Conservation (phyloP, 2,113 vertebrate genomes). For the Lutjanus erythropterus region DNA sequence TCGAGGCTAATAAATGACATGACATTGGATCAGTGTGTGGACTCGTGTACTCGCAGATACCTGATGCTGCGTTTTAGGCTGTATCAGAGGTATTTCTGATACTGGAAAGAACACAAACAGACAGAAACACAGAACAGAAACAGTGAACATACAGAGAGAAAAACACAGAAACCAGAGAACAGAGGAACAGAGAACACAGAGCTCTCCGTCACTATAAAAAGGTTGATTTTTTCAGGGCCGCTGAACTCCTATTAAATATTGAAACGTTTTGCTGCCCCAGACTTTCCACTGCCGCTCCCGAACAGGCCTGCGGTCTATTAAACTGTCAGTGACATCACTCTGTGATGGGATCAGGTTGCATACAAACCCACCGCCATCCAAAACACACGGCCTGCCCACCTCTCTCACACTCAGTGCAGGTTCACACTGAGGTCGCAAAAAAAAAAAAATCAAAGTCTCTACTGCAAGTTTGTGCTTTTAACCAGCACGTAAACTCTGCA, state of each 20-base stretch:
- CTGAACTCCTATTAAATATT: slow-evolving; percentile 33
- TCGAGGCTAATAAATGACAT: too few relatives aligned
- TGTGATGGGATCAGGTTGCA: slow-evolving; percentile 54
- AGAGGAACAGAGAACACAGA: neutral
- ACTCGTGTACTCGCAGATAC: too few relatives aligned
- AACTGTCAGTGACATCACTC: slow-evolving; percentile 63
- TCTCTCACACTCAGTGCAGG: slow-evolving; percentile 6
- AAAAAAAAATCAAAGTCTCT: neutral
- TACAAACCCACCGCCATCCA: neutral
- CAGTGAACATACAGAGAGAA: neutral
- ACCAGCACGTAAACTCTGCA: neutral
- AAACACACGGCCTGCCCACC: neutral
- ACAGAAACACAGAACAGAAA: neutral
- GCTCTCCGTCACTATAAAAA: neutral
- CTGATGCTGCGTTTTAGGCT: too few relatives aligned
- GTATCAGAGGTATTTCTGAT: too few relatives aligned
- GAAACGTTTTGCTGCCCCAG: slow-evolving; percentile 48
- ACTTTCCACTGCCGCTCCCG: slow-evolving; percentile 72
- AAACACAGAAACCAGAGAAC: too few relatives aligned
- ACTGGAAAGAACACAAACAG: too few relatives aligned
- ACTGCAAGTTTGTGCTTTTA: neutral
- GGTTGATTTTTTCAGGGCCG: neutral
- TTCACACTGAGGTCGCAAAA: slow-evolving; percentile 3
- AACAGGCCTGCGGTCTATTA: slow-evolving; percentile 66
- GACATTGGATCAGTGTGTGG: too few relatives aligned